Evolutionary conservation across 64 coral and sea anemone genomes (phyloP).

Genomic region (Porites lutea): DNA sequence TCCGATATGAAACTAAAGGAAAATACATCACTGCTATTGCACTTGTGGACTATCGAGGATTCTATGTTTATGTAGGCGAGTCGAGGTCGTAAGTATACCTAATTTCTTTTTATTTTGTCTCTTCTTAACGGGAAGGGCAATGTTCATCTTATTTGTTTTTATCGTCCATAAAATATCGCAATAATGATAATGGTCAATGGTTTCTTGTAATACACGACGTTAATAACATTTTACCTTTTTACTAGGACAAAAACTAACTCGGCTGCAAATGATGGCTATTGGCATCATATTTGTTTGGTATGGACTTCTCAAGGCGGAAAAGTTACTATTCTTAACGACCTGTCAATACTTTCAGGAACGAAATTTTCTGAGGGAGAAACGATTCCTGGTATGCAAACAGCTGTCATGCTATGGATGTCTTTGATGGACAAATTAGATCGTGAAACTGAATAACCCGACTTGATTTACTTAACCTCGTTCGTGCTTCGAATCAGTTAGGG

Average conservation of each 20-base stretch:
- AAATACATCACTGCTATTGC: conserved; percentile 43
- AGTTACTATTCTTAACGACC: not conserved
- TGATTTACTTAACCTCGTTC: no score
- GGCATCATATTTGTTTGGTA: conserved; percentile 41
- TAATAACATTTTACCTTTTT: not conserved
- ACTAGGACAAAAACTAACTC: not conserved
- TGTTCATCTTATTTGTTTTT: no score
- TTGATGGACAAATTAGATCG: not conserved
- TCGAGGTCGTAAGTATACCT: conserved; percentile 37
- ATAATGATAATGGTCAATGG: no score
- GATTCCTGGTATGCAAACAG: conserved; percentile 24
- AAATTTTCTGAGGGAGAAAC: conserved; percentile 22
- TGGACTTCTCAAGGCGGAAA: conserved; percentile 8
- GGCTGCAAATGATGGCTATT: conserved; percentile 8
- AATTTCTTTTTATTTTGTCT: not conserved
- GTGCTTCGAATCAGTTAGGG: no score
- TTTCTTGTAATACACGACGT: no score
- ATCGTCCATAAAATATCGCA: no score
- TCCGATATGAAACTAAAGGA: not conserved
- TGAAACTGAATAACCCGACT: no score
- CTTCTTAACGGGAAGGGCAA: no score
- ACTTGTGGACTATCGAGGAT: conserved; percentile 47
- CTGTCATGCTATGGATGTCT: not conserved
- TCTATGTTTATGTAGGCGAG: conserved; percentile 29
- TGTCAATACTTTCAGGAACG: not conserved